Evolutionary conservation across 2,888 invertebrate species (phyloP).

Genomic region (Dicyrtomina minuta): DNA sequence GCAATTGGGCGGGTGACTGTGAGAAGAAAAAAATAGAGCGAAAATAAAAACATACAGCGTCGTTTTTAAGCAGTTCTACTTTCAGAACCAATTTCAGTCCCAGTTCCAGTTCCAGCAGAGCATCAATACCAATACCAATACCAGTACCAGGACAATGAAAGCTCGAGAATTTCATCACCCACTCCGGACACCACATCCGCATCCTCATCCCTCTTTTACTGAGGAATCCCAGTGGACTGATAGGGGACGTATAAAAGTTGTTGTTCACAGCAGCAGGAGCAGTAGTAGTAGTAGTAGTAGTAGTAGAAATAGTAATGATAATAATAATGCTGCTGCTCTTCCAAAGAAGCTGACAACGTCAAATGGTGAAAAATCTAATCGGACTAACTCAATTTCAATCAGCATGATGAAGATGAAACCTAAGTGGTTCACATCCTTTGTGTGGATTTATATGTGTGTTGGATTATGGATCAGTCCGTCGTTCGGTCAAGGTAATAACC

Average conservation of each 20-base stretch:
- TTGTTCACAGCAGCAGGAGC: background rate
- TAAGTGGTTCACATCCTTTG: slow-evolving; percentile 21
- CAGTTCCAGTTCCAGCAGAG: no score
- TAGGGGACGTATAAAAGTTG: background rate
- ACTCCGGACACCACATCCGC: slow-evolving; percentile 20
- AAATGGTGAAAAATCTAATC: slow-evolving; percentile 25
- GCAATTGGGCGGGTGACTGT: slow-evolving; percentile 22
- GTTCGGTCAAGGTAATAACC: slow-evolving; percentile 46
- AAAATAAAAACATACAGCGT: background rate
- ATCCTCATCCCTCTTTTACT: slow-evolving; percentile 11
- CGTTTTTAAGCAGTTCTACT: no score
- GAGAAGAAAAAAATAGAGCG: slow-evolving; percentile 2
- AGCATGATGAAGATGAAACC: slow-evolving; percentile 17
- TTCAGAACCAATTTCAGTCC: no score
- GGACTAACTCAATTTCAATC: slow-evolving; percentile 28
- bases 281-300: no score
- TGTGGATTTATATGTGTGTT: slow-evolving; percentile 31
- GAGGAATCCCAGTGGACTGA: slow-evolving; percentile 19
- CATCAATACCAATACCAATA: no score
- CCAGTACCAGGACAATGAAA: slow-evolving; percentile 18
- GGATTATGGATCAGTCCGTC: slow-evolving; percentile 46
- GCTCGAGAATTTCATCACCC: slow-evolving; percentile 18
- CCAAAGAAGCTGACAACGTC: slow-evolving; percentile 14
- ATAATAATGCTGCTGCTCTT: background rate
- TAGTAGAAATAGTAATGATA: no score